Base-by-base conservation (phyloP, 2,113 vertebrate species). In the Nettapus auritus region DNA sequence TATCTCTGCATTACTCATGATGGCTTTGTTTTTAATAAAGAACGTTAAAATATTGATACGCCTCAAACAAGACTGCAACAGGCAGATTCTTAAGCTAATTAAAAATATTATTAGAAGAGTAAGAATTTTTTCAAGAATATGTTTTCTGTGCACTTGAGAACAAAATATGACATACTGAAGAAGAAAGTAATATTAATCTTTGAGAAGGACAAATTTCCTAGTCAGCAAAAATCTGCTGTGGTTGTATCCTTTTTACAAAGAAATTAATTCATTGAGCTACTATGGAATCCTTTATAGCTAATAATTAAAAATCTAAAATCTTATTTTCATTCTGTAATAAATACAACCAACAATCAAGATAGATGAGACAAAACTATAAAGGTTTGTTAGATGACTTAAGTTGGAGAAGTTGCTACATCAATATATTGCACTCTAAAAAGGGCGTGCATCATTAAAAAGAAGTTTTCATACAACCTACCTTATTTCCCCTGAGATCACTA, bases 401-500 rank as follows among this genome's bases (percentile, higher is more conserved):
- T 89, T 71, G 62, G 90, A 94, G 88, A 96, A 85, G 86, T 79
- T 94, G 70, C 66, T 87, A 55, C 83, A 89, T 96, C 93, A 88
- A 97, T 96, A 97, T 94, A 60, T 77, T 93, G 86, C 88, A 88
- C 86, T 80, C 55, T 91, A 94, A 94, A 92, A 81, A 97, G 85
- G 81, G n/a, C 53, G 92, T 93, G 87, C 87, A 93, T 95, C 96
- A 95, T 97, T 96, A 89, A 96, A 96, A 90, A 92, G 92, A 90
- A 91, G 83, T 96, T 97, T 97, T 97, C 82, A 94, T 94, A 89
- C 31, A 89, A 62, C 76, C 81, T 96, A 86, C 93, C 95, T 97
- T 96, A 95, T 93, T 97, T 95, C 94, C 56, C 90, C 86, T 94
- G 91, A 96, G 96, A 97, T 71, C 74, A 92, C 87, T 91, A 96